Evolutionary conservation across 1,140 invertebrate genomes (phyloP).

Genomic region (Heliconius eleuchia): DNA sequence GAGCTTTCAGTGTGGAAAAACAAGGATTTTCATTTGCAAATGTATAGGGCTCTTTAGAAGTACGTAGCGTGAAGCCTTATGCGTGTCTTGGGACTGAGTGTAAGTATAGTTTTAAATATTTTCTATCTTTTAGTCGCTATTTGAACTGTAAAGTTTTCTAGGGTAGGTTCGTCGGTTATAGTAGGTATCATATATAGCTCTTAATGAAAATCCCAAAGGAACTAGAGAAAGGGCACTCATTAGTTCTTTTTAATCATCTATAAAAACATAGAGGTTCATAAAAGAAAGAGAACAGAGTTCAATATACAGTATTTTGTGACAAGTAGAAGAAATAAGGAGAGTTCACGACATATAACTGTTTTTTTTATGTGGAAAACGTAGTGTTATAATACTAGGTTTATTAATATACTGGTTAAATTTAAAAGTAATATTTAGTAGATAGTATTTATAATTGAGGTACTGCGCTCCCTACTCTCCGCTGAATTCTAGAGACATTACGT

Average conservation of each 20-base stretch:
- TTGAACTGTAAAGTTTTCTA: not conserved
- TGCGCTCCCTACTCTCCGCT: no score
- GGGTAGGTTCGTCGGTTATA: not conserved
- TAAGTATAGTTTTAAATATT: not conserved
- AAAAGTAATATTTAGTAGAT: no score
- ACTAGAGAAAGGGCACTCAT: not conserved
- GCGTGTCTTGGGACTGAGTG: not conserved
- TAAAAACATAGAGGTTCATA: no score
- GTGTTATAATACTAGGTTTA: no score
- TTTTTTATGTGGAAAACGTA: no score
- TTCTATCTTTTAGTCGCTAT: not conserved
- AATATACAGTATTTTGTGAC: no score
- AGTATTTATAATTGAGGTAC: no score
- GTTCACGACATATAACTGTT: no score
- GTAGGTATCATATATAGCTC: not conserved
- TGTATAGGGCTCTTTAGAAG: slow-evolving; percentile 19
- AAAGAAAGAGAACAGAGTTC: no score
- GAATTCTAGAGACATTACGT: no score
- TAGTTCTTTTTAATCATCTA: not conserved
- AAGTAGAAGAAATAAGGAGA: no score
- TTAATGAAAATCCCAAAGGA: not conserved
- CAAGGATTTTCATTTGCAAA: slow-evolving; percentile 34
- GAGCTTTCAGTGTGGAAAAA: slow-evolving; percentile 26
- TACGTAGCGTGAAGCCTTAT: not conserved
- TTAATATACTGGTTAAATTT: no score